Evolutionary conservation across 2,888 invertebrate species (phyloP), one percentile per base, ranked within the genome.

Genomic region (Euspilapteryx auroguttella): DNA sequence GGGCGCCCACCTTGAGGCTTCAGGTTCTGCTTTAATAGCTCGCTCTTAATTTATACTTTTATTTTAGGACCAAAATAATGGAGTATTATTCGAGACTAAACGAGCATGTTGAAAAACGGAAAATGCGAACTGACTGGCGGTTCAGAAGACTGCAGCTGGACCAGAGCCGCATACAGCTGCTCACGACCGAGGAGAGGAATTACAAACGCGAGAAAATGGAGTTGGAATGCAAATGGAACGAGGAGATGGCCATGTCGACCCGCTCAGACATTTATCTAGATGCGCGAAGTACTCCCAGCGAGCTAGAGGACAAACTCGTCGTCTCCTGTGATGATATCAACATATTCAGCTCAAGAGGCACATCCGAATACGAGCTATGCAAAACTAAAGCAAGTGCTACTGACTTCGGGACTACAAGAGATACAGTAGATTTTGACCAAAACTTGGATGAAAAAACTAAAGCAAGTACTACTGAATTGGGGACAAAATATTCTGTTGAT

Each of bases 81-180:
- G 78, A 79, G 40, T 83, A 84, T 47, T 86, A 85, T 40, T 73
- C 80, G n/a, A 78, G 81, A 42, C 46, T 86, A 23, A 80, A 79
- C 21, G 75, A 76, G 47, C 78, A 79, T 40, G 78, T 80, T 0
- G 81, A 82, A 32, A 79, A 71, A 37, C 76, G 79, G 32, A 73
- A 75, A 34, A 47, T 73, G 21, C 79, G 78, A 36, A 73, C 79
- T 0, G 75, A 78, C 37, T 81, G 81, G 81, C 78, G 80, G 42
- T 68, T 75, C 25, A 76, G 68, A 55, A 56, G 69, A 8, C 45
- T 68, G 24, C 69, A 66, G 39, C 41, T 73, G 35, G 73, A 71
- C 32, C 64, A 75, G 35, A 61, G 56, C 36, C 45, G 69, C 35
- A 65, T 71, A 41, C 65, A 76, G 35, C 45, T 77, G 3, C 42